Evolutionary conservation across 2,888 invertebrate species (phyloP), one percentile per base, ranked within the genome.

Genomic region (Synanthedon formicaeformis): DNA sequence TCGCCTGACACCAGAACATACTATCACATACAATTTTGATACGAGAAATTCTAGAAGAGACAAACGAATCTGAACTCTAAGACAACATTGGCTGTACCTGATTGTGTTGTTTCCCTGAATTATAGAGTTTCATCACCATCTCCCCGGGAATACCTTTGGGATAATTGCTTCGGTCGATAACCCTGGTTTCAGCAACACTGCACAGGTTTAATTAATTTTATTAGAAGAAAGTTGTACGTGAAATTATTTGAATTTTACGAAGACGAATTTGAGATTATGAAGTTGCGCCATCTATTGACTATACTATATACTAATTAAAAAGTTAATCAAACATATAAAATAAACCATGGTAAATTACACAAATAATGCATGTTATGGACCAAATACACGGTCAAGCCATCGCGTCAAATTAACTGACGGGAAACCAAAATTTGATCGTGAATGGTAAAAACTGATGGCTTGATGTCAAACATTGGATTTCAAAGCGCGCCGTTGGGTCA

Each of bases 81-180:
- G 10, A n/a, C 6, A 8, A 13, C n/a, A 45, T 45, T 45, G 45
- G 14, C 45, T 55, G 52, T 41, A 51, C 41, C 27, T 45, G 50
- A 34, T 16, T 40, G 48, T 45, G 57, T 45, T 51, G 53, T 57
- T 54, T 53, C 51, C 53, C 45, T 56, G 58, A 58, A 54, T 57
- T 56, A 57, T 58, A 53, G 55, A 55, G 52, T 56, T 55, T 52
- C 53, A 55, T 58, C 52, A 55, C 51, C 54, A 53, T 51, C 57
- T 55, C 34, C 23, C 12, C 23, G 10, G 45, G 49, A 12, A 49
- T 49, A 49, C 49, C 49, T 18, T 18, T 23, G 49, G 13, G 45
- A 45, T 49, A 49, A 49, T 49, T 49, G 49, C 23, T 49, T 16
- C 4, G 49, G 49, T 49, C 49, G 11, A 49, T 49, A 49, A 49